A percentile compares a stretch with the other conserved stretches of the same genome.
phyloP scores from a whole-genome alignment of 2,888 invertebrate genomes.

The Drosophila rellima region DNA sequence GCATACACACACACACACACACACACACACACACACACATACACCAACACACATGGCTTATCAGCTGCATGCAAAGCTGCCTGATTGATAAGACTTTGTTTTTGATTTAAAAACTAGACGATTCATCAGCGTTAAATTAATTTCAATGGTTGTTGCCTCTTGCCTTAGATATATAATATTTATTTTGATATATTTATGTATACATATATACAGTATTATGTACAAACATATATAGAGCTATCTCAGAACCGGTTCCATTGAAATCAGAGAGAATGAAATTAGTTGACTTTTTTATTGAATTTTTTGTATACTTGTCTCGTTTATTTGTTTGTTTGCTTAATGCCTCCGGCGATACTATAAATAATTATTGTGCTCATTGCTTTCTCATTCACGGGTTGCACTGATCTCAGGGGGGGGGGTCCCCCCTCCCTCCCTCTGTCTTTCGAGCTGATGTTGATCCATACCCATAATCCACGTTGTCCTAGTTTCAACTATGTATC shows the following conservation, averaged over 20 bases:
- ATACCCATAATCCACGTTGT: neutral
- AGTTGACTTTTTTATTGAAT: constrained; percentile 4
- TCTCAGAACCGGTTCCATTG: constrained; percentile 42
- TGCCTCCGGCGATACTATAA: constrained; percentile 36
- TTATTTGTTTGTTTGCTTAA: constrained; percentile 11
- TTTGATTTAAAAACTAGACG: neutral
- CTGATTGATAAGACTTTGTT: constrained; percentile 49
- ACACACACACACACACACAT: neutral
- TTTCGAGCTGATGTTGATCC: neutral
- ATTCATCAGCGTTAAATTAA: constrained; percentile 34
- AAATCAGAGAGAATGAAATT: constrained; percentile 43
- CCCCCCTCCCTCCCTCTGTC: neutral
- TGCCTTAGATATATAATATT: neutral
- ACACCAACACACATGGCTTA: constrained; percentile 3
- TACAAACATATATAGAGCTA: too few relatives aligned
- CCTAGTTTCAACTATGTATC: neutral
- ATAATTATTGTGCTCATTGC: constrained; percentile 56
- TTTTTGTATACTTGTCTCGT: constrained; percentile 3
- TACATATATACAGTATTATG: neutral
- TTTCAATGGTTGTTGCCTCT: constrained; percentile 27
- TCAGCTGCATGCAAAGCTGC: constrained; percentile 25
- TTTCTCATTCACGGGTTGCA: constrained; percentile 1
- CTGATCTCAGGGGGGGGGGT: neutral
- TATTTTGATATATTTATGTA: neutral
- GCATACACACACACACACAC: constrained; percentile 7